These are phyloP conservation scores for Galerucella nymphaeae DNA, from an alignment of 2,888 invertebrate species.

Conservation along the genomic window DNA sequence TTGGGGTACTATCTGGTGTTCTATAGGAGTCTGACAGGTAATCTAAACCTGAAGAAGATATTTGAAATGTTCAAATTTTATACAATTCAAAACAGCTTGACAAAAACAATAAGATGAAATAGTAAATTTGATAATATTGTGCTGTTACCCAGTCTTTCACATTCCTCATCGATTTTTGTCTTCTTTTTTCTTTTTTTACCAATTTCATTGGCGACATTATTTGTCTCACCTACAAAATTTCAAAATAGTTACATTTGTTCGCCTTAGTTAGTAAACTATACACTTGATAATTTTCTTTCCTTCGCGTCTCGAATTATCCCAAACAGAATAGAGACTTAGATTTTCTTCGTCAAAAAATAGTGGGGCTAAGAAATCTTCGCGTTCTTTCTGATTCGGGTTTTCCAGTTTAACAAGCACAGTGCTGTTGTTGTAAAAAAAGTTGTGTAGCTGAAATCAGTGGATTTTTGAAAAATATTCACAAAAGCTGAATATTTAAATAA, in stretches of 20 bases:
- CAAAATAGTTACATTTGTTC: constrained; percentile 7
- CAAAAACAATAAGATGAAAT: neutral
- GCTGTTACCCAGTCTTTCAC: constrained; percentile 19
- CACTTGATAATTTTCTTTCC: constrained; percentile 39
- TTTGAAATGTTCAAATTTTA: neutral
- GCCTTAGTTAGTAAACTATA: constrained; percentile 26
- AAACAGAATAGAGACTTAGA: constrained; percentile 49
- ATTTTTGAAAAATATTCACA: neutral
- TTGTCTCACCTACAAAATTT: constrained; percentile 24
- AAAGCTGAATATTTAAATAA: neutral
- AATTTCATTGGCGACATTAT: neutral
- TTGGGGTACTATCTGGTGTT: constrained; percentile 17
- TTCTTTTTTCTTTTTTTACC: constrained; percentile 26
- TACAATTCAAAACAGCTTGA: neutral
- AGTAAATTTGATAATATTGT: too few species aligned
- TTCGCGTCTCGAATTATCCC: constrained; percentile 35
- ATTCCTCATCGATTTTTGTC: constrained; percentile 22
- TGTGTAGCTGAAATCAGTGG: constrained; percentile 52
- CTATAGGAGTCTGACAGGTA: constrained; percentile 13
- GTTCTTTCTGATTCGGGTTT: constrained; percentile 58
- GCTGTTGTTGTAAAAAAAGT: constrained; percentile 59
- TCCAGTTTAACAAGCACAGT: constrained; percentile 57
- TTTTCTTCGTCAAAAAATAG: constrained; percentile 56
- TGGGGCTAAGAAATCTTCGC: constrained; percentile 59
- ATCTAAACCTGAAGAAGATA: constrained; percentile 7